Evolutionary conservation across 2,113 vertebrate genomes (phyloP).

Genomic region (Pycnonotus jocosus): DNA sequence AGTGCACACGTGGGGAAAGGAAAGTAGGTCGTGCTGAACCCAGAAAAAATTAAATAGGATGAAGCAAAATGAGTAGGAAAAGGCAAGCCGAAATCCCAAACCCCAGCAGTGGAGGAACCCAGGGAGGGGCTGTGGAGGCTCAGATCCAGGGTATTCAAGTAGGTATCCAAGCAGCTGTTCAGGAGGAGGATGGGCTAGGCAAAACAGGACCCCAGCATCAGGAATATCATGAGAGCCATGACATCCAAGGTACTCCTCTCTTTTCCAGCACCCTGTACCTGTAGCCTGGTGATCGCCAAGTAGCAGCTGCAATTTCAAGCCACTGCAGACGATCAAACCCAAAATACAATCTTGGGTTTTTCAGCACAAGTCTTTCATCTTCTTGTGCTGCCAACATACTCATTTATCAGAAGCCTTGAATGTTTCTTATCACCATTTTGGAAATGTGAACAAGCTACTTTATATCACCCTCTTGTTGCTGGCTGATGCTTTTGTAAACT

Average conservation of each 20-base stretch:
- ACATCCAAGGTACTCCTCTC: not conserved
- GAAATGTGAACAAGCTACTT: not conserved
- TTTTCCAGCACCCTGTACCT: not conserved
- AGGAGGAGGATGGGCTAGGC: no score
- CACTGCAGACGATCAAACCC: not conserved
- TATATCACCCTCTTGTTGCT: not conserved
- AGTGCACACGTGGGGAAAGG: fast-evolving
- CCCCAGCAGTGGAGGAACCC: fast-evolving
- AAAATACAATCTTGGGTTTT: not conserved
- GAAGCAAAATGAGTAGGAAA: not conserved
- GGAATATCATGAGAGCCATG: not conserved
- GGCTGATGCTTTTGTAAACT: not conserved
- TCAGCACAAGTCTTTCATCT: not conserved
- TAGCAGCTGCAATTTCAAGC: not conserved
- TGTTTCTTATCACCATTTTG: not conserved
- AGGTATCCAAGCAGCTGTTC: not conserved
- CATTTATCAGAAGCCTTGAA: not conserved
- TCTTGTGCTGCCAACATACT: not conserved
- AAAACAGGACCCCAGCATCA: not conserved
- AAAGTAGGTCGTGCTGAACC: not conserved
- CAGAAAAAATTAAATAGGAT: fast-evolving
- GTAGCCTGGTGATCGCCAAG: fast-evolving
- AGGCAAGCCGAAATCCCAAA: not conserved
- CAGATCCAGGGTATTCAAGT: not conserved
- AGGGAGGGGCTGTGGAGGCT: not conserved